Percentiles rank a stretch among this genome's conserved stretches.
Conservation (phyloP, 2,113 vertebrate species). For the Protobothrops flavoviridis region DNA sequence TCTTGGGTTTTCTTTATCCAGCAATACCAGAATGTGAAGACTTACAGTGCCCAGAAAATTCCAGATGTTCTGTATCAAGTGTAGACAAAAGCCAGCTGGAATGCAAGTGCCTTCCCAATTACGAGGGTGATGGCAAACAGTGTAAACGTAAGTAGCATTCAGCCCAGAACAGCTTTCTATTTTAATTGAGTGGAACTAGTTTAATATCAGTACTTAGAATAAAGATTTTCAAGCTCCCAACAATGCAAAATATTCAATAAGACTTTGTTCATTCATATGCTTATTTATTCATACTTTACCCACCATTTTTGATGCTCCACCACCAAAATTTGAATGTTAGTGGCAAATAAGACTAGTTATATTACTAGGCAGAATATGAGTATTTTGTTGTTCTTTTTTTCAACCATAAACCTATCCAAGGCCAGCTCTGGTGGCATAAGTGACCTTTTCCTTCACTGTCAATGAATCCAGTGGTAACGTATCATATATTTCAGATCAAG, state of each 20-base stretch:
- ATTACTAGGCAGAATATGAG: no score
- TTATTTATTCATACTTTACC: background rate
- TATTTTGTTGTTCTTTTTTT: background rate
- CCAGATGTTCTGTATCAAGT: conserved; percentile 75
- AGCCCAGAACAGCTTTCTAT: rapidly evolving
- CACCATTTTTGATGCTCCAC: background rate
- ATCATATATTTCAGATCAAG: background rate
- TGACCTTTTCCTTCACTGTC: background rate
- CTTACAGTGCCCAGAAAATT: conserved; percentile 74
- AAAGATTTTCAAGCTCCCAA: background rate
- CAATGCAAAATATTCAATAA: background rate
- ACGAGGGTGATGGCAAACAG: conserved; percentile 54
- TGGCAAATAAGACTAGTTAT: background rate
- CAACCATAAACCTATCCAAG: background rate
- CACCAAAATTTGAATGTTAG: background rate
- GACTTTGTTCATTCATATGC: background rate
- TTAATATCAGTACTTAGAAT: background rate
- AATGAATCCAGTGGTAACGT: background rate
- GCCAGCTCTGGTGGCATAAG: no score
- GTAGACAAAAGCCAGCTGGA: conserved; percentile 61
- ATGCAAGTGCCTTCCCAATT: conserved; percentile 81
- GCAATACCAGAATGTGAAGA: conserved; percentile 73
- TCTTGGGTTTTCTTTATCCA: conserved; percentile 35
- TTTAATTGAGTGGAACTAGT: background rate
- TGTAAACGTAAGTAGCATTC: conserved; percentile 81